Evolutionary conservation across 2,113 vertebrate genomes (phyloP), one percentile per base, ranked within the genome.

Genomic region (Ascaphus truei): DNA sequence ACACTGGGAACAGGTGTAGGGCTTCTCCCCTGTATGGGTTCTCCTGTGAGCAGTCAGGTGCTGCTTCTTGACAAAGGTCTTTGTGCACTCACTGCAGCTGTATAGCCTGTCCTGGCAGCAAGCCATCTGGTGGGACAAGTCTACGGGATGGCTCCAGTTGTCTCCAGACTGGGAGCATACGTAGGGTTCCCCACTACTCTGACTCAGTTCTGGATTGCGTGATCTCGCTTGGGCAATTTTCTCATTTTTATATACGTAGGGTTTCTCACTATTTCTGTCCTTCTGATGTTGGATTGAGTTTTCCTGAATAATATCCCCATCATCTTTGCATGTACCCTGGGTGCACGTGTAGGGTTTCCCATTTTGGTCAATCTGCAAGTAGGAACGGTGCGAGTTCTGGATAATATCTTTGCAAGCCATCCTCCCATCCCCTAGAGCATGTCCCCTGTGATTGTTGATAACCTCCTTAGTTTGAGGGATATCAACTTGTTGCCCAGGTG

Each of bases 31-130:
- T 0, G 85, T 82, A 76, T 87, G 85, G 26, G 76, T 47, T 47
- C 23, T 51, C 75, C 80, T 79, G 81, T 91, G 90, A 71, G 87
- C 86, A 37, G 84, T 86, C 1, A 91, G 77, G 2, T 89, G 86
- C 5, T 87, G 88, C 65, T 88, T 83, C 15, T 88, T 86, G 39
- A 85, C 76, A 43, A 90, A 93, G 55, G 85, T 73, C 13, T 90
- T 89, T 0, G 87, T 83, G 1, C 90, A 93, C 63, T 82, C 76
- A 5, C 75, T 78, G 47, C 91, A 93, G 36, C 84, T 75, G 13
- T 81, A 84, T 2, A 80, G 79, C 1, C 81, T 82, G 22, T 90
- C 87, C 5, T 83, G 77, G 0, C 85, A 89, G 7, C 81, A 88
- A 0, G 43, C 81, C n/a, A 77, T 74, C 18, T 80, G 81, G 72